Base-by-base conservation (phyloP, 53 echinoderm and acorn worm species). In the Temnopleurus reevesii region DNA sequence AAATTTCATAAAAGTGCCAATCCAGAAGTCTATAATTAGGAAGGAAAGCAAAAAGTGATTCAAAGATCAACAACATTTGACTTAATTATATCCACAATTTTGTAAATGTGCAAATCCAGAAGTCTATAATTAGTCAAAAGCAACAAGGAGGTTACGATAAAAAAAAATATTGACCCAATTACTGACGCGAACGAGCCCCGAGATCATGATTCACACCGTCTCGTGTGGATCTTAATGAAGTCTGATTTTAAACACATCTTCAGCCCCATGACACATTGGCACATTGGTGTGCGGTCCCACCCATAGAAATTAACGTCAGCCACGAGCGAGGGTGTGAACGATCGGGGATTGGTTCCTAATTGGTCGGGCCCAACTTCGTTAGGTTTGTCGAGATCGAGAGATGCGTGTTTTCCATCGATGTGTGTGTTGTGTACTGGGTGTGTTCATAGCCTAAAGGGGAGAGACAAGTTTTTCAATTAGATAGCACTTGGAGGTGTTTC, bases 241-340 rank as follows among this genome's bases (percentile, higher is more conserved):
- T 41, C 71, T 71, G 38, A 71, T 71, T 36, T 12, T 17, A 31
- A 63, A 63, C 63, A 63, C 63, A 63, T 71, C 38, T 71, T 71
- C 71, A 71, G 79, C 27, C 3, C 45, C 36, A 35, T 83, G 83
- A 83, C 83, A 83, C 83, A 83, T 83, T 35, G 30, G 24, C 83
- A 83, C 83, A 55, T 83, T 49, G 12, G 51, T 79, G 83, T 83
- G 71, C 35, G 60, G 85, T 85, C 85, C 85, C 85, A 85, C 85
- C 85, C 85, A 85, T 85, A 25, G 15, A 85, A n/a, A 85, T 85
- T 85, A 85, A 46, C 60, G 15, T 51, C 54, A 35, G 54, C 54
- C 83, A 83, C 30, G 27, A 79, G 79, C 71, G 23, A 71, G 71
- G 71, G 71, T 43, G 71, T 71, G 41, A 63, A 34, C n/a, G 71